phyloP scores from a whole-genome alignment of 2,888 invertebrate species.

The Drosophila recens region DNA sequence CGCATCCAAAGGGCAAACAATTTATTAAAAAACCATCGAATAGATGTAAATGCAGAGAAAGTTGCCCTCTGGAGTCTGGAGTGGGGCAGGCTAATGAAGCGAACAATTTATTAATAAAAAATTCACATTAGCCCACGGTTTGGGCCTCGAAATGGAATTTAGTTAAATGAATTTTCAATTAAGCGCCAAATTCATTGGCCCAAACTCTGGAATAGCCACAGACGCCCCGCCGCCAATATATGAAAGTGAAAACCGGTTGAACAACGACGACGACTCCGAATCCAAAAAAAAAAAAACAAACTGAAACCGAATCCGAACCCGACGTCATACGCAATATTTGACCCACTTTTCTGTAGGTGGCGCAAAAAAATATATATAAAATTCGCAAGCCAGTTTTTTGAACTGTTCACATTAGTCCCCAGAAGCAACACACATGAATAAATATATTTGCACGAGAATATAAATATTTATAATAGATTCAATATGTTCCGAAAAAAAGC shows the following conservation, averaged over 20 bases:
- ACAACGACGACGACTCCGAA: slow-evolving; percentile 14
- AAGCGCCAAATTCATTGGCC: slow-evolving; percentile 65
- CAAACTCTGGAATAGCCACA: slow-evolving; percentile 45
- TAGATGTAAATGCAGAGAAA: slow-evolving; percentile 55
- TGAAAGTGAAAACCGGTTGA: slow-evolving; percentile 72
- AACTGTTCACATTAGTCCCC: slow-evolving; percentile 33
- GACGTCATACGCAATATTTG: slow-evolving; percentile 73
- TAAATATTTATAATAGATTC: slow-evolving; percentile 30
- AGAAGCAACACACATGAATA: slow-evolving; percentile 35
- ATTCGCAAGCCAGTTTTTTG: slow-evolving; percentile 69
- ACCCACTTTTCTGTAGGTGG: slow-evolving; percentile 65
- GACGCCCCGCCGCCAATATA: slow-evolving; percentile 58
- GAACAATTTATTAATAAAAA: slow-evolving; percentile 77
- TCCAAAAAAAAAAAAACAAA: slow-evolving; percentile 20
- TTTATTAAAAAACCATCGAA: slow-evolving; percentile 66
- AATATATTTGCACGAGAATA: slow-evolving; percentile 19
- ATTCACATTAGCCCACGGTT: slow-evolving; percentile 76
- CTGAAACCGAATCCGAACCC: slow-evolving; percentile 34
- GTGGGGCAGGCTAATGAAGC: slow-evolving; percentile 63
- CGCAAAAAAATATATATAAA: slow-evolving; percentile 44
- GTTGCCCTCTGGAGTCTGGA: slow-evolving; percentile 57
- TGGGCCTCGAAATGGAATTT: slow-evolving; percentile 48
- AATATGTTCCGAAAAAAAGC: slow-evolving; percentile 2
- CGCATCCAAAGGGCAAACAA: slow-evolving; percentile 63
- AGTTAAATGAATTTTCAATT: slow-evolving; percentile 79